Evolutionary conservation across 2,113 vertebrate genomes (phyloP), one percentile per base, ranked within the genome.

Genomic region (Danionella cerebrum): DNA sequence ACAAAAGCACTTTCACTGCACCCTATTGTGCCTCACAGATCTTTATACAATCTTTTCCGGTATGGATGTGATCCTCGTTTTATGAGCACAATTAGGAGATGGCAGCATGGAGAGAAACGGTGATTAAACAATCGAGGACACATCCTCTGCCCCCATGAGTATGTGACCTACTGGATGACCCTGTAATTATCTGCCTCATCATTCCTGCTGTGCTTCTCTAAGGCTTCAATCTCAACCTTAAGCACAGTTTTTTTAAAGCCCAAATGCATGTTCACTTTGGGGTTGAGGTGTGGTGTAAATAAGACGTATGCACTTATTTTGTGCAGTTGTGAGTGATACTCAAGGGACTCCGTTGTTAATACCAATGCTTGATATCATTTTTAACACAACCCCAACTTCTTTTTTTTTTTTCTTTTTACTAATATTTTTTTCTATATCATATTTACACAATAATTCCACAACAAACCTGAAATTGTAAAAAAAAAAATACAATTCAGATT

Each of bases 11-110:
- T 35, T 29, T 33, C 59, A 33, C 6, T 45, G 27, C 25, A 60
- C 58, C 58, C 58, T 60, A 60, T 60, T 60, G 58, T 60, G 41
- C 58, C 58, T 60, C 16, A n/a, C n/a, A 60, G 45, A 60, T n/a
- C 58, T 60, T 60, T 60, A 60, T 45, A 60, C 58, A 60, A 60
- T 60, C 58, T 45, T 41, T 60, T 60, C 57, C 39, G 25, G 57
- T 60, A 45, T 60, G 58, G 58, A 60, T 60, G 58, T 60, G 58
- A 38, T 60, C 25, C 39, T 29, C 39, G 21, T 60, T 76, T 74
- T 33, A 70, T 71, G 70, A 67, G 55, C 68, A 68, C 73, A 60
- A 70, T 71, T 71, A 78, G 73, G 65, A 80, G 75, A 69, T 47
- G 60, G 65, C 68, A 58, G 42, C 58, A 45, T 60, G 39, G 25